Evolutionary conservation across 2,113 vertebrate species (phyloP).

Genomic region (Forbesichthys agassizii): DNA sequence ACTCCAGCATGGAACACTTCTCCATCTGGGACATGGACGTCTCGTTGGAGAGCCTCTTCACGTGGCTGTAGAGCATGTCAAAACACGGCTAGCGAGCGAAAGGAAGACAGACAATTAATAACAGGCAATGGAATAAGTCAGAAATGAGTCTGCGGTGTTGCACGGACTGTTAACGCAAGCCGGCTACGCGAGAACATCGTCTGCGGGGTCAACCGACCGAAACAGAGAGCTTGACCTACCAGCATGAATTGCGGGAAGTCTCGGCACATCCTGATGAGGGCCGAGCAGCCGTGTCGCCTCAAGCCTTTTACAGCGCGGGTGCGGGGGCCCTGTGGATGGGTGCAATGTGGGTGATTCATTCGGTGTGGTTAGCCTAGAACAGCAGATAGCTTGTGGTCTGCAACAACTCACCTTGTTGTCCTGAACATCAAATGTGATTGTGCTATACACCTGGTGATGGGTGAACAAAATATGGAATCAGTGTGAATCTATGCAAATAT

Average conservation of each 20-base stretch:
- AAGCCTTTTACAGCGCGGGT: constrained; percentile 92
- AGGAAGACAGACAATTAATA: neutral
- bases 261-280: constrained; percentile 93
- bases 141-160: too few relatives aligned
- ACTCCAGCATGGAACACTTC: constrained; percentile 92
- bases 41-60: constrained; percentile 86
- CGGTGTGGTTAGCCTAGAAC: neutral
- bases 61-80: constrained; percentile 88
- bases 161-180: neutral
- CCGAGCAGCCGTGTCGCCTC: constrained; percentile 91
- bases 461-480: neutral
- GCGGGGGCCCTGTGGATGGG: constrained; percentile 80
- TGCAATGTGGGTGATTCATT: neutral
- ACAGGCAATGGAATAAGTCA: neutral
- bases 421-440: constrained; percentile 89
- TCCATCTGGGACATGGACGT: constrained; percentile 87
- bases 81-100: constrained; percentile 83
- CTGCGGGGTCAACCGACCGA: neutral
- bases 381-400: neutral
- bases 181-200: neutral
- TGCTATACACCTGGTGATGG: constrained; percentile 83
- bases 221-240: constrained; percentile 72
- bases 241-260: constrained; percentile 90
- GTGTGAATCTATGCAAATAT: neutral
- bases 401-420: constrained; percentile 84